Base-by-base conservation (phyloP, 2,888 invertebrate genomes). In the Fragum whitleyi region DNA sequence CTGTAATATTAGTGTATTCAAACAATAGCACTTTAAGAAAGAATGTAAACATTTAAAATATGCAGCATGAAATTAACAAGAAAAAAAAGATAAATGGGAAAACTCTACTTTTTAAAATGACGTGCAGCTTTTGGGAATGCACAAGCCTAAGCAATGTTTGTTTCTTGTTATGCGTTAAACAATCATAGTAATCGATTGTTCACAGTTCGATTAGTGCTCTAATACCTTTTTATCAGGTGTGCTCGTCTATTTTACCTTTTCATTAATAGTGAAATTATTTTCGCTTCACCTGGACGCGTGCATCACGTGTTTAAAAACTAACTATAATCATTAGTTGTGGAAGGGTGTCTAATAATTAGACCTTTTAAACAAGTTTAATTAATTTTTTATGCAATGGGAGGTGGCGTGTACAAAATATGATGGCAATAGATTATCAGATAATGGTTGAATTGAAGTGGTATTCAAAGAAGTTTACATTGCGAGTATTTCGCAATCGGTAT, bases 351-450 rank as follows among this genome's bases (percentile, higher is more conserved):
- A n/a, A 14, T 61, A 32, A 32, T 61, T 61, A 61, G 28, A 61
- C 61, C n/a, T 65, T 65, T 65, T 39, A 26, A 42, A 42, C 42
- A 65, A 65, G 26, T 39, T 65, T 65, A 65, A 65, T 65, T 65
- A 65, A 65, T 65, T 65, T 65, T 61, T 65, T 21, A 65, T 23
- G 65, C 65, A 23, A 42, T 42, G 7, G 65, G 26, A 23, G 39
- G 42, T 42, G 65, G 65, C 16, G 61, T 42, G 39, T 65, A 61
- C 42, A 65, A 65, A 39, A 23, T 65, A 42, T 65, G 42, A 42
- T 42, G 42, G 39, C 26, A 42, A 65, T 23, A 42, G 65, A 65
- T 65, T n/a, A 42, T 65, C 65, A n/a, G 42, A 65, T 65, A 42
- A 61, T 57, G 21, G 3, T 19, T 14, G 7, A 9, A 47, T 47